These are phyloP conservation scores for Napeogenes inachia DNA, from an alignment of 2,888 invertebrate species.

Conservation along the genomic window DNA sequence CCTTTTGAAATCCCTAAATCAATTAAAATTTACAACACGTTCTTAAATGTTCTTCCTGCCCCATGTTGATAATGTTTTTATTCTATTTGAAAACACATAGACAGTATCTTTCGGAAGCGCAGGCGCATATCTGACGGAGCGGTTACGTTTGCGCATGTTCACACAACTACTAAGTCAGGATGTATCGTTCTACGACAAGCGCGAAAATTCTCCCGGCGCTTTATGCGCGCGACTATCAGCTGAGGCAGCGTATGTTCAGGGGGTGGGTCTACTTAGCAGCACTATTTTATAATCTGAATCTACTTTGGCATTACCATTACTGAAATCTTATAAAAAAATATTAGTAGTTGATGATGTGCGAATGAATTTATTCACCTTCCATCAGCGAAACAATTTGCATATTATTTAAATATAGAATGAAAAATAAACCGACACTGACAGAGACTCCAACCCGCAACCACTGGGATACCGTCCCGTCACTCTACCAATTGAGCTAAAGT, in stretches of 20 bases:
- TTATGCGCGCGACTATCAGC: constrained; percentile 83
- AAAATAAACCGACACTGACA: too few species aligned
- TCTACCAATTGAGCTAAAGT: too few species aligned
- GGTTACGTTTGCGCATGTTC: constrained; percentile 81
- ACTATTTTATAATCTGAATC: not conserved
- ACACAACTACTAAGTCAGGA: constrained; percentile 82
- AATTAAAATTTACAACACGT: too few species aligned
- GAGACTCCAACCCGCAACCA: too few species aligned
- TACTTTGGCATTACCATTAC: not conserved
- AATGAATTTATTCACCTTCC: too few species aligned
- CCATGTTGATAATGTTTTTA: not conserved
- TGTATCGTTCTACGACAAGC: constrained; percentile 82
- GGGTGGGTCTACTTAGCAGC: constrained; percentile 66
- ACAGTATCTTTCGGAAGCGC: constrained; percentile 82
- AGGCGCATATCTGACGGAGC: constrained; percentile 85
- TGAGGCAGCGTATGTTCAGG: constrained; percentile 85
- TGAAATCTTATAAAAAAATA: too few species aligned
- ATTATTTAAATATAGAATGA: too few species aligned
- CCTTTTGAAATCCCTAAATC: too few species aligned
- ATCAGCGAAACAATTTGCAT: too few species aligned
- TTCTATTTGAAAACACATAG: constrained; percentile 41
- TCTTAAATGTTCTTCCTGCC: too few species aligned
- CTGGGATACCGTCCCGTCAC: too few species aligned
- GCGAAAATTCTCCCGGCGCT: constrained; percentile 83
- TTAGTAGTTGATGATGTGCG: too few species aligned